Evolutionary conservation across 1,140 invertebrate species (phyloP).

Genomic region (Cotesia vestalis): DNA sequence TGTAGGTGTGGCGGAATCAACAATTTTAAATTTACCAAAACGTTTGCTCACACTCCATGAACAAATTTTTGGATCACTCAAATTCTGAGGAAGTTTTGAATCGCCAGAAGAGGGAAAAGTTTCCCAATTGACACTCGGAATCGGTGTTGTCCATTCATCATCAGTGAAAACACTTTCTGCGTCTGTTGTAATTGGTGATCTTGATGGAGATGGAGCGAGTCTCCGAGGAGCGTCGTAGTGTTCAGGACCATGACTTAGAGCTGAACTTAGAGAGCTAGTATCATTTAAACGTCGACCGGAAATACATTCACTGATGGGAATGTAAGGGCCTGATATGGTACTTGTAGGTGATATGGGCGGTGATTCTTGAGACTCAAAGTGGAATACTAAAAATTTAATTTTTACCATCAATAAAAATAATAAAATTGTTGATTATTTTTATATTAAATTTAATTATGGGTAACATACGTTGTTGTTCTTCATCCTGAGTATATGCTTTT

Average conservation of each 20-base stretch:
- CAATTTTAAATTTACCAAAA: conserved; percentile 67
- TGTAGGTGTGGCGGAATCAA: conserved; percentile 50
- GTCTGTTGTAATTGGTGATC: conserved; percentile 62
- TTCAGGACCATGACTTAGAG: conserved; percentile 54
- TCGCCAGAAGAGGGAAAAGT: conserved; percentile 65
- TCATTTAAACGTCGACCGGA: conserved; percentile 76
- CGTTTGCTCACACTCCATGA: conserved; percentile 69
- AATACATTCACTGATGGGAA: conserved; percentile 88
- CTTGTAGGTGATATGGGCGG: conserved; percentile 70
- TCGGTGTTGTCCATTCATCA: conserved; percentile 54
- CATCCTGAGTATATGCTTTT: conserved; percentile 79
- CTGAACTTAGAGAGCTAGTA: conserved; percentile 58
- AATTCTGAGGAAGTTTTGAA: conserved; percentile 65
- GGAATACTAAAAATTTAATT: conserved; percentile 54
- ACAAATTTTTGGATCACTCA: conserved; percentile 68
- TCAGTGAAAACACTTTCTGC: conserved; percentile 63
- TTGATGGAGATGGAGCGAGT: conserved; percentile 58
- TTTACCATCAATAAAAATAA: neutral
- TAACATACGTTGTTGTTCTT: conserved; percentile 64
- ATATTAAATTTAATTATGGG: conserved; percentile 50
- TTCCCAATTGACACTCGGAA: conserved; percentile 68
- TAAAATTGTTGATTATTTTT: neutral
- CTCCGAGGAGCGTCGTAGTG: conserved; percentile 62
- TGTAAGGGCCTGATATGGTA: conserved; percentile 77
- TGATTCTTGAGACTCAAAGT: conserved; percentile 66